Evolutionary conservation across 2,797 vertebrate species (phyloP), one percentile per base, ranked within the genome.

Genomic region (Sebastolobus alascanus): DNA sequence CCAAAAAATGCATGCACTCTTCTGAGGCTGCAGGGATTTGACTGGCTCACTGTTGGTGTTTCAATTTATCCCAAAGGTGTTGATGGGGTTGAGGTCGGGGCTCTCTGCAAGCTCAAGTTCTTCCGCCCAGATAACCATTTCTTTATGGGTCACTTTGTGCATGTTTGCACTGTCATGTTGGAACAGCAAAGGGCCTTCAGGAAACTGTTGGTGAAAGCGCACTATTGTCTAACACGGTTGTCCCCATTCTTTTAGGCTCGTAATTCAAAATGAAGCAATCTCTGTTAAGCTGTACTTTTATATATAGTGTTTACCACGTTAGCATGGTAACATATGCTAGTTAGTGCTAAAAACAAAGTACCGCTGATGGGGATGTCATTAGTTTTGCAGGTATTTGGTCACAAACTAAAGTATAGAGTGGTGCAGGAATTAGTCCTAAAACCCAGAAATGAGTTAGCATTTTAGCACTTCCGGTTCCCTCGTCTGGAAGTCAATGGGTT

Each of bases 61-160:
- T 31, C 35, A 35, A 5, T 68, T 74, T 50, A 75, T 70, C 33
- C 43, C 27, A 54, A 69, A 75, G 68, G 20, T 67, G 37, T 59
- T 75, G 20, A 66, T 35, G 5, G 0, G 37, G 38, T 35, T 70
- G 6, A 79, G 54, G 31, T 43, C 68, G 55, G 16, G 25, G 8
- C 43, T 58, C 27, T 61, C 33, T 52, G 22, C 6, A 52, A 9
- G 46, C 46, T 52, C 18, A 52, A 11, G 20, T 73, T 67, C 43
- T 52, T 55, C 29, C 35, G 75, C 0, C 3, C 5, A 58, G 14
- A 22, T 73, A 77, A 60, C 3, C n/a, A 29, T 35, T 40, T 64
- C 16, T 46, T 40, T 54, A 10, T 29, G 55, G 8, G 6, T 46
- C 4, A 6, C 5, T 55, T 52, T 20, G 27, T 74, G 5, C 43